Percentiles rank a stretch among this genome's conserved stretches.
Conservation (phyloP, 35 echinoderm and acorn worm species). For the Heliocidaris tuberculata region DNA sequence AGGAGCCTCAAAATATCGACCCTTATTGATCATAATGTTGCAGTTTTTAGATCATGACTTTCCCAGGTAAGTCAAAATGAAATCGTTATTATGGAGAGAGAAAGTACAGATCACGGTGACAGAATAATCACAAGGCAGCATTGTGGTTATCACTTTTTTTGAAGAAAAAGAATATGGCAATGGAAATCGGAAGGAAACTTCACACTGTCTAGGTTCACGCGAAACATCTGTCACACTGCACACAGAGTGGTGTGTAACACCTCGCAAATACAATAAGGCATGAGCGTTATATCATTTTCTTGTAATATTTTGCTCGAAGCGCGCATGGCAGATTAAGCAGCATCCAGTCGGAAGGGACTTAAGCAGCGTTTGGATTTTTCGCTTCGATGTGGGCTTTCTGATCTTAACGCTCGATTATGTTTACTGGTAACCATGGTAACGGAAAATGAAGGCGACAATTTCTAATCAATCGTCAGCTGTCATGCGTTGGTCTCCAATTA, state of each 20-base stretch:
- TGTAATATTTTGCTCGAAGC: no score
- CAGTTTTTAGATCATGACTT: background rate
- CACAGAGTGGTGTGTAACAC: background rate
- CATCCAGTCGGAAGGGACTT: background rate
- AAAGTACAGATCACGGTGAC: background rate
- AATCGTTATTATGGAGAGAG: background rate
- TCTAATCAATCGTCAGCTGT: constrained; percentile 31
- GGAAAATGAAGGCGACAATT: constrained; percentile 16
- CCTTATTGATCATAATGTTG: background rate
- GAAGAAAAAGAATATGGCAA: no score
- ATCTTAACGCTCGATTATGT: constrained; percentile 37
- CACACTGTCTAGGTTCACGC: background rate
- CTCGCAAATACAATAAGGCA: no score
- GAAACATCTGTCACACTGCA: background rate
- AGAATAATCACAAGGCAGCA: background rate
- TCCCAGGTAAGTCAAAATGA: background rate
- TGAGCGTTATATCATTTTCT: no score
- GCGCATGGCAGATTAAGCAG: no score
- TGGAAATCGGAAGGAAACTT: background rate
- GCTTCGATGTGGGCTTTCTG: background rate
- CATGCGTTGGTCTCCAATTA: background rate
- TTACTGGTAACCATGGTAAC: background rate
- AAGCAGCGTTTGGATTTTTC: background rate
- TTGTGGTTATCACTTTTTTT: background rate
- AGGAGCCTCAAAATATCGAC: background rate